Evolutionary conservation across 2,888 invertebrate species (phyloP).

Genomic region (Eilema sororculum): DNA sequence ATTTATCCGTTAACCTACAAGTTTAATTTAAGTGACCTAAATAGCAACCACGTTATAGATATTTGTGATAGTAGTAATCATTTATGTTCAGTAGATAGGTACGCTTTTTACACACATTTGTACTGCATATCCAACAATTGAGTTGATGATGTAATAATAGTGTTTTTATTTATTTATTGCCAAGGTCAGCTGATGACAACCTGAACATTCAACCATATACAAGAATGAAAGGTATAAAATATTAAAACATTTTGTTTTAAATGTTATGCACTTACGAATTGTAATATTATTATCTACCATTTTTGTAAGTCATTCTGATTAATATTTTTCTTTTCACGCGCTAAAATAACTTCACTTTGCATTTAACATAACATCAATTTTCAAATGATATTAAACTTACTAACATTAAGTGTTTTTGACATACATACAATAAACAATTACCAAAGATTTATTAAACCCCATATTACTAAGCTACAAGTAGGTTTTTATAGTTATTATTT

Average conservation of each 20-base stretch:
- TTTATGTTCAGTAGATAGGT: constrained; percentile 19
- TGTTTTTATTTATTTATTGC: constrained; percentile 57
- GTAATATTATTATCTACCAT: constrained; percentile 26
- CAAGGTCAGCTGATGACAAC: constrained; percentile 59
- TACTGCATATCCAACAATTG: constrained; percentile 17
- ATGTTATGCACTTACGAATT: constrained; percentile 44
- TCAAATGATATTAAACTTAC: constrained; percentile 7
- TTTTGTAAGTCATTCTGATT: constrained; percentile 2
- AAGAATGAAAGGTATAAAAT: constrained; percentile 75
- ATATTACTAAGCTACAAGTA: neutral
- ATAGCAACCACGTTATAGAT: neutral
- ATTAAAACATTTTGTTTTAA: constrained; percentile 39
- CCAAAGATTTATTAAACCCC: neutral
- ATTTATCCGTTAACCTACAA: neutral
- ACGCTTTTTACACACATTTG: constrained; percentile 29
- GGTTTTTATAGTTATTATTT: constrained; percentile 1
- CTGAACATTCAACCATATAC: constrained; percentile 57
- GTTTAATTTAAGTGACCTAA: neutral
- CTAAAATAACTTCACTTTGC: constrained; percentile 9
- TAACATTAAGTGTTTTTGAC: constrained; percentile 14
- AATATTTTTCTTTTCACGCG: constrained; percentile 7
- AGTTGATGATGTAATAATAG: constrained; percentile 52
- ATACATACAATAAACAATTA: neutral
- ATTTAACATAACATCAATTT: constrained; percentile 17
- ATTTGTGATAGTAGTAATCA: neutral